Percentiles rank a stretch among this genome's conserved stretches.
Conservation (phyloP, 2,888 invertebrate species). For the Melanotus villosus region DNA sequence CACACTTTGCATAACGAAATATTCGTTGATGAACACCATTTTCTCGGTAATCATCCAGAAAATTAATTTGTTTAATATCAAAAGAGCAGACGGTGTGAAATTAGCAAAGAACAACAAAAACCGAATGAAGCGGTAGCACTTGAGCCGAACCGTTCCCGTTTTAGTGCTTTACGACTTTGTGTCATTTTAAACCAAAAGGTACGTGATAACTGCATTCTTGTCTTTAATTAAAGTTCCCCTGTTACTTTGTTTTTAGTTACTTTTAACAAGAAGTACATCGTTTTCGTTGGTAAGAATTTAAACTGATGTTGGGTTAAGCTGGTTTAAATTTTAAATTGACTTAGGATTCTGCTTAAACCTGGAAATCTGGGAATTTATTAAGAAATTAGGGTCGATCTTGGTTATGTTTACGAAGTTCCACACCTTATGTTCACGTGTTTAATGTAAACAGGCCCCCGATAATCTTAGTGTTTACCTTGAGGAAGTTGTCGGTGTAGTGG, state of each 20-base stretch:
- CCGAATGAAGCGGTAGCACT: neutral
- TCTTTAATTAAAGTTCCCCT: conserved; percentile 3
- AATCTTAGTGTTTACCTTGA: conserved; percentile 38
- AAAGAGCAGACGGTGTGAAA: conserved; percentile 26
- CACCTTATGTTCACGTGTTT: conserved; percentile 36
- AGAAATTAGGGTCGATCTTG: conserved; percentile 4
- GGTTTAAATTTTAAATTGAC: neutral
- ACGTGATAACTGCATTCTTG: conserved; percentile 14
- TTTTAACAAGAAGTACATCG: neutral
- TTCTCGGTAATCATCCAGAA: conserved; percentile 1
- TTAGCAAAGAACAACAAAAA: conserved; percentile 34
- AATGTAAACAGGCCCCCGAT: conserved; percentile 31
- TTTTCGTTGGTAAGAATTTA: no score
- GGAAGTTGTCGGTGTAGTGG: conserved; percentile 24
- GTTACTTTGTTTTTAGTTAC: neutral
- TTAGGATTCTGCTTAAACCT: neutral
- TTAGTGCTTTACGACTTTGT: neutral
- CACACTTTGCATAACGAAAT: neutral
- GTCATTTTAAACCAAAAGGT: conserved; percentile 9
- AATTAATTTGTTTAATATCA: conserved; percentile 4
- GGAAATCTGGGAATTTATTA: conserved; percentile 7
- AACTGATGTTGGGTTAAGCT: neutral
- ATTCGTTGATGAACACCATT: neutral
- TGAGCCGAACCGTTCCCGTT: neutral
- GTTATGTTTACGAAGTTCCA: conserved; percentile 31